Base-by-base conservation (phyloP, 2,797 vertebrate genomes). In the Catharus ustulatus region DNA sequence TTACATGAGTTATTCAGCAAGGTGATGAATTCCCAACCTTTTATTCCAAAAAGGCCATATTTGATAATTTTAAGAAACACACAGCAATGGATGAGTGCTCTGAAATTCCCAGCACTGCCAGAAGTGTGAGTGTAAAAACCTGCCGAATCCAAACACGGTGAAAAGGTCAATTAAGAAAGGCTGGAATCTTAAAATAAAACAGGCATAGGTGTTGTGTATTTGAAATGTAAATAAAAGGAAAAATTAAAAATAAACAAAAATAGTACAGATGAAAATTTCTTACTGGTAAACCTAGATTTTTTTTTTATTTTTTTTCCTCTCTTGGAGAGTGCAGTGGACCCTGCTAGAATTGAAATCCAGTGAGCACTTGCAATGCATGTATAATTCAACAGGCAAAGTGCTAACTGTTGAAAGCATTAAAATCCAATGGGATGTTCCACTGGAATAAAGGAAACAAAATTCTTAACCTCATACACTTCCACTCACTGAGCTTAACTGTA, bases 151-250 rank as follows among this genome's bases (percentile, higher is more conserved):
- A 89, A 86, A 75, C 22, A 24, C 1, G 8, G 64, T 17, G 11
- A 78, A 85, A 91, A 94, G 42, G 55, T 94, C 63, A 84, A 63
- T 61, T 71, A 74, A 55, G 74, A 78, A 86, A 82, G 67, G 30
- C 43, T 78, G 40, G 16, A 51, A 79, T 59, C 45, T 59, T 78
- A 58, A 84, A 84, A 92, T 13, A 32, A 83, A 81, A 27, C 21
- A 42, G 34, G 34, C 22, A 85, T 64, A 89, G 22, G 11, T 40
- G 24, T 36, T 75, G 22, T 7, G 9, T 14, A 46, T 58, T 64
- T 57, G 38, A 89, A 92, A 81, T 58, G 32, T 20, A 93, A 89
- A 93, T 46, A 48, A 64, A 89, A 84, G 38, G 18, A 73, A 13
- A 76, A 40, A 78, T 11, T 1, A 63, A 86, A 80, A 89, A 66